These are phyloP conservation scores for Sinotaia quadrata DNA, from an alignment of 2,888 invertebrate genomes.

Conservation along the genomic window DNA sequence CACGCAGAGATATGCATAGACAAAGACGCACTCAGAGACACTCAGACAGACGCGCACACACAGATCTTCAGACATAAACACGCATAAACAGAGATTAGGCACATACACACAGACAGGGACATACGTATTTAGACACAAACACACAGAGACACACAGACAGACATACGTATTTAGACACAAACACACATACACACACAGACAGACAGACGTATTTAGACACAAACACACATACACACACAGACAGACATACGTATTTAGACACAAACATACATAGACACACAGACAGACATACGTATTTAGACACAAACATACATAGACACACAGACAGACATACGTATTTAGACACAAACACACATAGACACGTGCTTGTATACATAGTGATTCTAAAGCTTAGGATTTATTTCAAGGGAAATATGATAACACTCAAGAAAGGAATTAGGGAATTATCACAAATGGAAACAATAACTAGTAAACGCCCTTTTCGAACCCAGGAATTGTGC, in stretches of 20 bases:
- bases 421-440: too few species aligned
- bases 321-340: background rate
- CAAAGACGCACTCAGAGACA: constrained; percentile 4
- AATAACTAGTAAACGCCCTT: too few species aligned
- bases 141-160: background rate
- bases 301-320: constrained; percentile 7
- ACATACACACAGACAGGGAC: background rate
- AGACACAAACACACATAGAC: constrained; percentile 8
- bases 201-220: background rate
- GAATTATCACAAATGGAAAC: too few species aligned
- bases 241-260: background rate
- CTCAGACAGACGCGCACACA: background rate
- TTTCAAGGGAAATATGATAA: background rate
- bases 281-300: background rate
- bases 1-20: background rate
- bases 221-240: background rate
- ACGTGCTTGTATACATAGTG: background rate
- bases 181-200: background rate
- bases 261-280: background rate
- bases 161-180: background rate
- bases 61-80: background rate
- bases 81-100: background rate
- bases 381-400: background rate
- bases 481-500: too few species aligned
- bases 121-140: background rate